Evolutionary conservation across 2,888 invertebrate genomes (phyloP).

Genomic region (Clivina fossor): DNA sequence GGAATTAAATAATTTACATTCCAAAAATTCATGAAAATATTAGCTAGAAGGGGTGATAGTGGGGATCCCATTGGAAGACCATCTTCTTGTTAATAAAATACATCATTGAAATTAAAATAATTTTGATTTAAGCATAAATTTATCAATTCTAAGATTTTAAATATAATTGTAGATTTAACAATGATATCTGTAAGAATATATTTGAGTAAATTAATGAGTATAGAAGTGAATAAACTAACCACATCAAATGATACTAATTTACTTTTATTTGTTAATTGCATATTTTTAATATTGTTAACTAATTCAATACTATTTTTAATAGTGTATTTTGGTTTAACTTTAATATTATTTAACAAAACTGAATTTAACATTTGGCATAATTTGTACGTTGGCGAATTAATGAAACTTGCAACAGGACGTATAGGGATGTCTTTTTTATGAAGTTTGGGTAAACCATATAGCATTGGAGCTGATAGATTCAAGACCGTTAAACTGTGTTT

Average conservation of each 20-base stretch:
- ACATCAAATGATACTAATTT: slow-evolving; percentile 14
- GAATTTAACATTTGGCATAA: too few relatives aligned
- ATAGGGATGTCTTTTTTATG: too few relatives aligned
- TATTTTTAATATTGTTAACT: neutral
- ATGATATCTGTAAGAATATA: slow-evolving; percentile 2
- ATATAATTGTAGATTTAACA: neutral
- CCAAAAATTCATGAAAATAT: slow-evolving; percentile 24
- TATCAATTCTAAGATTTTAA: neutral
- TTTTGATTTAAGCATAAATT: slow-evolving; percentile 12
- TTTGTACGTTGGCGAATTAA: too few relatives aligned
- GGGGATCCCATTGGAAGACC: slow-evolving; percentile 22
- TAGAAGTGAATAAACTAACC: slow-evolving; percentile 10
- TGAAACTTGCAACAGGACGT: too few relatives aligned
- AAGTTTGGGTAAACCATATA: too few relatives aligned
- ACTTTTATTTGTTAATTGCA: neutral
- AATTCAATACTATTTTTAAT: slow-evolving; percentile 6
- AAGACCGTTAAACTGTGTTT: too few relatives aligned
- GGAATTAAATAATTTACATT: slow-evolving; percentile 7
- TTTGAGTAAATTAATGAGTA: slow-evolving; percentile 1
- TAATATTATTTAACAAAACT: too few relatives aligned
- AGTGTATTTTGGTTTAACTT: too few relatives aligned
- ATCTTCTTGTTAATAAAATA: slow-evolving; percentile 10
- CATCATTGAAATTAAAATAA: slow-evolving; percentile 19
- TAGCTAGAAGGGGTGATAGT: slow-evolving; percentile 7
- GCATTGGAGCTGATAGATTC: too few relatives aligned